These are phyloP conservation scores for Cynaeus angustus DNA, from an alignment of 2,888 invertebrate species.

Conservation along the genomic window DNA sequence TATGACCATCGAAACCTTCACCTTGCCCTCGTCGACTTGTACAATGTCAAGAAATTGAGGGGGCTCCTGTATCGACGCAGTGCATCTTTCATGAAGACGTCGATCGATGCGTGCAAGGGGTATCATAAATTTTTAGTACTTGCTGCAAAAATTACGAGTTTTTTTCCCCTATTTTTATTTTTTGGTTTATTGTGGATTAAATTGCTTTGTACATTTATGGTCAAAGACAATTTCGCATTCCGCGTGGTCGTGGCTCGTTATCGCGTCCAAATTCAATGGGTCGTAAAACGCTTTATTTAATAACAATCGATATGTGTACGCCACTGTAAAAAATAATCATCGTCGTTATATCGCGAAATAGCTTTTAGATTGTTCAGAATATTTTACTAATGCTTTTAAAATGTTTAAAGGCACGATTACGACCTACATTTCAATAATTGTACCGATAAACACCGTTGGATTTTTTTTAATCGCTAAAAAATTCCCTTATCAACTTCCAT, in stretches of 20 bases:
- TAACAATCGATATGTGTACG: slow-evolving; percentile 11
- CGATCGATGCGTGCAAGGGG: not conserved
- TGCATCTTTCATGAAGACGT: slow-evolving; percentile 5
- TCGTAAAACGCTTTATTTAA: slow-evolving; percentile 18
- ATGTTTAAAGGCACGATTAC: slow-evolving; percentile 10
- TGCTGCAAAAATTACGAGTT: not conserved
- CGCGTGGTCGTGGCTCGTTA: not conserved
- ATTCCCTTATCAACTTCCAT: not conserved
- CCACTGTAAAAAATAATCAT: slow-evolving; percentile 10
- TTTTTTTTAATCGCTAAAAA: not conserved
- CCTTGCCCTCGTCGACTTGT: slow-evolving; percentile 37
- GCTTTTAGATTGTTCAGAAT: slow-evolving; percentile 2
- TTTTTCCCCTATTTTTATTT: not conserved
- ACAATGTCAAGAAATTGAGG: slow-evolving; percentile 26
- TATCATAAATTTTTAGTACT: not conserved
- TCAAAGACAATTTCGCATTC: slow-evolving; percentile 13
- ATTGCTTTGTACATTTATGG: slow-evolving; percentile 9
- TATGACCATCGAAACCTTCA: slow-evolving; percentile 45
- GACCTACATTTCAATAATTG: slow-evolving; percentile 2
- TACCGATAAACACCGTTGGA: slow-evolving; percentile 4
- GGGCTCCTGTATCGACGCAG: not conserved
- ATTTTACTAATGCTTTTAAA: slow-evolving; percentile 5
- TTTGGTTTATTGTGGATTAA: not conserved
- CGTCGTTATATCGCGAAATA: not conserved
- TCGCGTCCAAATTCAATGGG: slow-evolving; percentile 10